A percentile compares a stretch with the other conserved stretches of the same genome.
Evolutionary conservation across 1,140 invertebrate genomes (phyloP).

Genomic region (Pseudomyrmex pallidus): DNA sequence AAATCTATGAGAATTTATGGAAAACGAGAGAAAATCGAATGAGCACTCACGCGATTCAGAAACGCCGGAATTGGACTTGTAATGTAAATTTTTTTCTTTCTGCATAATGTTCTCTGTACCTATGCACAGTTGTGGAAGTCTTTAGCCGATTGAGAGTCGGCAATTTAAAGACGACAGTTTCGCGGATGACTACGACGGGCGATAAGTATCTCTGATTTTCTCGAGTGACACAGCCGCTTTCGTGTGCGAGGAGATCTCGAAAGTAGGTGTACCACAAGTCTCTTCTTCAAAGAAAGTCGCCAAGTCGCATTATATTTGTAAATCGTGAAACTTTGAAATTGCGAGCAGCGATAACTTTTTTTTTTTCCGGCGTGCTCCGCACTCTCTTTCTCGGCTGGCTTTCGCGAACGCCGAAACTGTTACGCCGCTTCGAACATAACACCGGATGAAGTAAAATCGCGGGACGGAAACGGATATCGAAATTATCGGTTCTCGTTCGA

Average conservation of each 20-base stretch:
- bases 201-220: constrained; percentile 58
- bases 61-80: no score
- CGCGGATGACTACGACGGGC: constrained; percentile 15
- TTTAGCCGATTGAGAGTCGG: not conserved
- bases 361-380: not conserved
- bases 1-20: no score
- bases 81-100: no score
- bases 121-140: no score
- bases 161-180: not conserved
- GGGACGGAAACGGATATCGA: no score
- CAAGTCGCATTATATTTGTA: constrained; percentile 39
- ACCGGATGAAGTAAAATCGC: not conserved
- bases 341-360: constrained; percentile 11
- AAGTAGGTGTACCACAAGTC: constrained; percentile 53
- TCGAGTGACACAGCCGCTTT: constrained; percentile 64
- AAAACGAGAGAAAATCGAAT: no score
- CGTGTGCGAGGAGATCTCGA: constrained; percentile 35
- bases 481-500: not conserved
- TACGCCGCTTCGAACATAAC: not conserved
- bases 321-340: constrained; percentile 52
- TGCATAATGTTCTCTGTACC: no score
- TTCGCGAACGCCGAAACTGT: constrained; percentile 7
- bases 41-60: no score
- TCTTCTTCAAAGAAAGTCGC: constrained; percentile 37
- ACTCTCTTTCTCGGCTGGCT: not conserved